Base-by-base conservation (phyloP, 2,797 vertebrate genomes). In the Chaenodraco wilsoni region DNA sequence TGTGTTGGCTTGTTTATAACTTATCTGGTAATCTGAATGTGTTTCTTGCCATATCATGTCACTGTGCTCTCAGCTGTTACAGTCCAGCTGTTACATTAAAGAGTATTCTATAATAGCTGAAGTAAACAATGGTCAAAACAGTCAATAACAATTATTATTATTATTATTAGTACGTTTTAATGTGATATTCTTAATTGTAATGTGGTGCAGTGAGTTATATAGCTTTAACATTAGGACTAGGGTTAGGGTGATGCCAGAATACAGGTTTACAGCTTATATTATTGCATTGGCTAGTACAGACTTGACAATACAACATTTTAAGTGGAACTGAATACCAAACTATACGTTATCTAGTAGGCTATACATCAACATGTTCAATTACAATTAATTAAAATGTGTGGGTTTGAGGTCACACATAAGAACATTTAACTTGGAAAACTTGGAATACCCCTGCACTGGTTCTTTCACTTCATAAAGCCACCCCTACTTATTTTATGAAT, bases 401-500 rank as follows among this genome's bases (percentile, higher is more conserved):
- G 16, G 10, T 52, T 51, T 67, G 16, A 41, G 23, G 37, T 72
- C 27, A 27, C 27, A 27, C 27, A 33, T 54, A 56, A 31, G 63
- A 66, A 27, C 27, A 27, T 27, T 37, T 37, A 8, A 37, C 33
- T 9, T 37, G 33, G 33, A 68, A 69, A 33, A 37, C 33, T 37
- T 46, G 15, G 33, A 58, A 72, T 16, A 6, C 56, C 37, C 8
- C 52, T 45, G 14, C 14, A 58, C 9, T 27, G 44, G 27, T 60
- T 69, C 23, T 58, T 64, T 59, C 15, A 8, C 40, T 74, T 56
- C n/a, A 46, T 33, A 52, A 19, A 71, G 27, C 51, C 65, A 51
- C 48, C 58, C 9, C 27, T 50, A 59, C 55, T 45, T 69, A 56
- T 74, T 71, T 76, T 69, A 70, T 80, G 43, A 78, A 69, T 71